Conservation (phyloP, 2,888 invertebrate species). For the Odontomyia ornata region DNA sequence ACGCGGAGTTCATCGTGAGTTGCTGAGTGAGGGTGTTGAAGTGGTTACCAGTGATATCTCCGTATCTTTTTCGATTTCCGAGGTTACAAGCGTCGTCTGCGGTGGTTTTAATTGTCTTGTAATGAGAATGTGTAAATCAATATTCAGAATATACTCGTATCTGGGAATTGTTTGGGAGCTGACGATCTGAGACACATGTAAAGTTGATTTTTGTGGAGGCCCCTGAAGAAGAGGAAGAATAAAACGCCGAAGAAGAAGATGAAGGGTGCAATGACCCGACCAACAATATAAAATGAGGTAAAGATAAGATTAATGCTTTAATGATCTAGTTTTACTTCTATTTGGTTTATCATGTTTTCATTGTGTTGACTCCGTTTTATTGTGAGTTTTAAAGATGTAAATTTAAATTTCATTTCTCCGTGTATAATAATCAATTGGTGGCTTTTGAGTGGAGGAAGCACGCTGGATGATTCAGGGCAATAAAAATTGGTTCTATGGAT, state of each 20-base stretch:
- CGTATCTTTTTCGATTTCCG: background rate
- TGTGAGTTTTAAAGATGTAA: background rate
- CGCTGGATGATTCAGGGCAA: background rate
- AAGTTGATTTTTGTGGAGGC: background rate
- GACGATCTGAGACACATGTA: background rate
- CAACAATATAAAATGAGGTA: background rate
- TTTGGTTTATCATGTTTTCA: background rate
- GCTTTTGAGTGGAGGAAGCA: background rate
- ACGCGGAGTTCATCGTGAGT: background rate
- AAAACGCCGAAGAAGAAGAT: no score
- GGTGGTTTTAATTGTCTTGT: background rate
- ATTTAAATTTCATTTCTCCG: background rate
- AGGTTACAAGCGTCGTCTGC: background rate
- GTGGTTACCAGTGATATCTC: background rate
- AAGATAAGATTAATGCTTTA: conserved; percentile 15
- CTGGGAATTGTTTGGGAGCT: background rate
- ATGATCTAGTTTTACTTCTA: background rate
- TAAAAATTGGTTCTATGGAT: no score
- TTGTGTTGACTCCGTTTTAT: background rate
- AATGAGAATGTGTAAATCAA: background rate
- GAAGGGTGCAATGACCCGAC: conserved; percentile 22
- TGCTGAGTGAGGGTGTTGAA: background rate
- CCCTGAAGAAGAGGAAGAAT: no score
- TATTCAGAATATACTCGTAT: background rate
- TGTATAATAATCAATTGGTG: background rate